These are phyloP conservation scores for Agonopterix arenella DNA, from an alignment of 2,888 invertebrate species.

Conservation along the genomic window DNA sequence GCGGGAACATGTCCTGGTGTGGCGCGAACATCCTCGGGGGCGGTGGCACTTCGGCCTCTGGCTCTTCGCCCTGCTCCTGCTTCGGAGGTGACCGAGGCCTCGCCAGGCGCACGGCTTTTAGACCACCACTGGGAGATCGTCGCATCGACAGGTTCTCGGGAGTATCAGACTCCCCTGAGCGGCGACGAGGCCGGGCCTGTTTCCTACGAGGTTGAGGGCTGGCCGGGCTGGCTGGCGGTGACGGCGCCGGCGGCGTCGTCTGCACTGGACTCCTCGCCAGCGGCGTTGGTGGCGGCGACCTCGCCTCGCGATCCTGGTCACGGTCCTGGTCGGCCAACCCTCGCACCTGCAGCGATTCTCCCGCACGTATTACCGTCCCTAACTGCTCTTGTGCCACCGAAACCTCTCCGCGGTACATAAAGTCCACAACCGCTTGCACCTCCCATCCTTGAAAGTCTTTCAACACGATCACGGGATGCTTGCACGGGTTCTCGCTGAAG, in stretches of 20 bases:
- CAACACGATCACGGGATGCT: conserved; percentile 94
- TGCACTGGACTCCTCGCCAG: conserved; percentile 64
- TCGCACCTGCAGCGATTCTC: conserved; percentile 90
- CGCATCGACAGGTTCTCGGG: conserved; percentile 80
- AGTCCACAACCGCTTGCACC: conserved; percentile 92
- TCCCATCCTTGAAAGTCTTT: conserved; percentile 94
- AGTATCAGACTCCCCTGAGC: conserved; percentile 84
- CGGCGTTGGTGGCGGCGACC: conserved; percentile 57
- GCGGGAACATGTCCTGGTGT: conserved; percentile 83
- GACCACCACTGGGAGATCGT: conserved; percentile 60
- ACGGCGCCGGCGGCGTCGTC: conserved; percentile 58
- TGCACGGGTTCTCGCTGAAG: conserved; percentile 94
- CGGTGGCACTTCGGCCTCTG: conserved; percentile 69
- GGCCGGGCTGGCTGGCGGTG: conserved; percentile 77
- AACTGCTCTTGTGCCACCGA: conserved; percentile 91
- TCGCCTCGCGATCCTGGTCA: conserved; percentile 41
- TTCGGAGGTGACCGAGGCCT: conserved; percentile 59
- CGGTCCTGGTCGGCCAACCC: conserved; percentile 83
- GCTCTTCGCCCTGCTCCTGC: conserved; percentile 54
- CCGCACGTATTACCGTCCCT: conserved; percentile 89
- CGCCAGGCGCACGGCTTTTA: conserved; percentile 60
- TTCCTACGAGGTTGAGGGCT: conserved; percentile 91
- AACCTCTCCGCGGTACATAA: conserved; percentile 96
- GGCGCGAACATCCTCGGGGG: conserved; percentile 75
- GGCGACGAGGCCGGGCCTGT: conserved; percentile 89